Evolutionary conservation across 2,113 vertebrate species (phyloP), one percentile per base, ranked within the genome.

Genomic region (Osmerus eperlanus): DNA sequence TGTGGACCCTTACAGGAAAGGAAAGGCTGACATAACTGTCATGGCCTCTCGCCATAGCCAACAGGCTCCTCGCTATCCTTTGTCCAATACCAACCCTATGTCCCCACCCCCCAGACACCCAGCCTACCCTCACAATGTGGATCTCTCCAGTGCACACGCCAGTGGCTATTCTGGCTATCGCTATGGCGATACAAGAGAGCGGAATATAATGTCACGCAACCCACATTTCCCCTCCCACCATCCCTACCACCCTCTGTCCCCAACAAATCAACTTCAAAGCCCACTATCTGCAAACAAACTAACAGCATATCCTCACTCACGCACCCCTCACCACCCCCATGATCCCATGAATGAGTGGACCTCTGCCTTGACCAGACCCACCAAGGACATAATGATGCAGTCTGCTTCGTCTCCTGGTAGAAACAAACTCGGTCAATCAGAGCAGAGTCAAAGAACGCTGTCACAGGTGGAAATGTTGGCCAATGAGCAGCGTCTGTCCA

Each of bases 101-200:
- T 87, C 91, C 8, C 89, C 90, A 53, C 86, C 88, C 2, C 80
- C 85, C 16, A 89, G 90, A 76, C 88, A 85, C 66, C 91, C 87
- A 68, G 75, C 89, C 4, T 91, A 87, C 78, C 85, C 88, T 13
- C 88, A 91, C 1, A 77, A 88, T 41, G 81, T 91, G 19, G 91
- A 91, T 85, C 75, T 90, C 55, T 80, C 87, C 41, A 67, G 82
- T 4, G 70, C 80, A 14, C 77, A 84, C 5, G n/a, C 83, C 53
- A 67, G 78, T 65, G 65, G 73, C 63, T 90, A 89, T 77, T 79
- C 83, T 75, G 86, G 78, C 21, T 92, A 84, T 89, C 81, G 86
- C 23, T 91, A 85, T 56, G 84, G 86, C 69, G 90, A 93, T 16
- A 5, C 78, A 23, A 85, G 87, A 67, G 90, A 93, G 54, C 87